These are phyloP conservation scores for Chondrosia reniformis DNA, from an alignment of 37 sponge, comb jelly and placozoan genomes.

Conservation along the genomic window DNA sequence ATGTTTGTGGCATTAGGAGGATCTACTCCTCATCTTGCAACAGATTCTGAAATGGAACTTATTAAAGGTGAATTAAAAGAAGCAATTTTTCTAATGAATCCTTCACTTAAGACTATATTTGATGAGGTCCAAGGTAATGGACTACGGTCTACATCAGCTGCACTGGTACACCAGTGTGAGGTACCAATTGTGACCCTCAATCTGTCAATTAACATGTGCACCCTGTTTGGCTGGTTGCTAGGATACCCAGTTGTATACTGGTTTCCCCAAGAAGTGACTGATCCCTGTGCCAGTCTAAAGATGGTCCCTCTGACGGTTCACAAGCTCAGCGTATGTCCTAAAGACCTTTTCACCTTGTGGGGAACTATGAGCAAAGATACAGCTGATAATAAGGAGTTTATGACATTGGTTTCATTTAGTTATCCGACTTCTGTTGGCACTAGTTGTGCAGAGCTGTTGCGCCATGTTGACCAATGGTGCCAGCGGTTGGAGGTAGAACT, in stretches of 20 bases:
- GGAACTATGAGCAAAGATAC: too few species aligned
- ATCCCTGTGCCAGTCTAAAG: neutral
- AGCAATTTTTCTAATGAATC: neutral
- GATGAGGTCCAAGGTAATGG: neutral
- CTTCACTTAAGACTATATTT: neutral
- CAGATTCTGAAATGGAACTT: neutral
- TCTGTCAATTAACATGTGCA: slow-evolving; percentile 39
- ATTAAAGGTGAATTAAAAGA: neutral
- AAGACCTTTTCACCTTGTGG: too few species aligned
- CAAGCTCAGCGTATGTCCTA: too few species aligned
- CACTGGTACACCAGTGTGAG: neutral
- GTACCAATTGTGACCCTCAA: neutral
- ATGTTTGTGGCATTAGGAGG: neutral
- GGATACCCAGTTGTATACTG: slow-evolving; percentile 63
- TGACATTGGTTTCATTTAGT: too few species aligned
- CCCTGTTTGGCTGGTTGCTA: slow-evolving; percentile 50
- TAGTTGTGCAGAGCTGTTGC: too few species aligned
- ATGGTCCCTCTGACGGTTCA: slow-evolving; percentile 8
- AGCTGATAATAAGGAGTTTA: too few species aligned
- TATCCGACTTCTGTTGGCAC: too few species aligned
- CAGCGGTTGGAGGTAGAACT: too few species aligned
- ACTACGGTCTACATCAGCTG: neutral
- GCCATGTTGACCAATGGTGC: too few species aligned
- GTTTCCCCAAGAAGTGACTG: slow-evolving; percentile 41
- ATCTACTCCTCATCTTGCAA: neutral